These are phyloP conservation scores for Drosophila kanekoi DNA, from an alignment of 2,888 invertebrate genomes.

Conservation along the genomic window DNA sequence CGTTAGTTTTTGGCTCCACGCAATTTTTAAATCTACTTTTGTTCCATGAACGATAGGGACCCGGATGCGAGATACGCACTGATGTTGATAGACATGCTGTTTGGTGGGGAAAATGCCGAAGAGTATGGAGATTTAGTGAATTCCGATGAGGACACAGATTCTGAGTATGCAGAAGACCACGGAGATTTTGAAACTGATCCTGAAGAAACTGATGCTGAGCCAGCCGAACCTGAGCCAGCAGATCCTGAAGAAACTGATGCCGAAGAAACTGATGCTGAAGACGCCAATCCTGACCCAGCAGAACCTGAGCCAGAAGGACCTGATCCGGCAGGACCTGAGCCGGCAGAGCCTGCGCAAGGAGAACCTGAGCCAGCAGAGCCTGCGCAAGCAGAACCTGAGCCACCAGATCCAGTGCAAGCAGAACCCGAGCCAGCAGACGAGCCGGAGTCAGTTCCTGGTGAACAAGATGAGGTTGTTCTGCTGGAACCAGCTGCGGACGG, in stretches of 20 bases:
- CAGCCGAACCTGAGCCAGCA: no score
- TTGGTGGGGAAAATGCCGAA: no score
- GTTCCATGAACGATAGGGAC: slow-evolving; percentile 25
- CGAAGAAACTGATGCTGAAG: not conserved
- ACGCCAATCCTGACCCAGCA: not conserved
- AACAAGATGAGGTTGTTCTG: not conserved
- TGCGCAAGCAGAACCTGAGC: not conserved
- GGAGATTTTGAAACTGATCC: no score
- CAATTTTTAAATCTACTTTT: not conserved
- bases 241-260: not conserved
- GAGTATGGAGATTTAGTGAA: no score
- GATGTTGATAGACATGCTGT: no score
- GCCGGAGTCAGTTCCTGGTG: not conserved
- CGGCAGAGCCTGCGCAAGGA: not conserved
- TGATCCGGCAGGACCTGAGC: not conserved
- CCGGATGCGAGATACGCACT: slow-evolving; percentile 5
- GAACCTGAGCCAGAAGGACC: not conserved
- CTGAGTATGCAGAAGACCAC: no score
- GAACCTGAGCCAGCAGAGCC: not conserved
- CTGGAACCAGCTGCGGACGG: slow-evolving; percentile 5
- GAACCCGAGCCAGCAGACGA: not conserved
- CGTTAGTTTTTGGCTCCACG: not conserved
- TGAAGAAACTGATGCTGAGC: no score
- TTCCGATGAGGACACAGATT: no score
- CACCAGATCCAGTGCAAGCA: not conserved